Percentiles rank a stretch among this genome's conserved stretches.
Conservation (phyloP, 1,140 invertebrate species). For the Dinothrombium tinctorium region DNA sequence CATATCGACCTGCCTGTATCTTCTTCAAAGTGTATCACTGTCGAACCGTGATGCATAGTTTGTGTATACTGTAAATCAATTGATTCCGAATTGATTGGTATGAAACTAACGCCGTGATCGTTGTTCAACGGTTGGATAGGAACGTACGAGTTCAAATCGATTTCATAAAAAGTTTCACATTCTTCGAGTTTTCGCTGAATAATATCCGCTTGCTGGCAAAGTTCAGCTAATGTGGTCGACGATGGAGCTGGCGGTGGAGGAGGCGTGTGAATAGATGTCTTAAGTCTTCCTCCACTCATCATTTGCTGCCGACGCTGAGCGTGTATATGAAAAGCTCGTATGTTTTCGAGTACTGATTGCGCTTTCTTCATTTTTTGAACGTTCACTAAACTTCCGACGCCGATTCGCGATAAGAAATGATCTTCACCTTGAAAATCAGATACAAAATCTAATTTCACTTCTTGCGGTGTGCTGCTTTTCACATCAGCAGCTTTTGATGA, state of each 20-base stretch:
- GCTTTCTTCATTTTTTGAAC: slow-evolving; percentile 53
- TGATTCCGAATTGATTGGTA: slow-evolving; percentile 29
- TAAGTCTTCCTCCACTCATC: background rate
- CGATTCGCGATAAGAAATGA: slow-evolving; percentile 42
- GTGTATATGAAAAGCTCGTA: slow-evolving; percentile 34
- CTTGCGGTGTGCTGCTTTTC: background rate
- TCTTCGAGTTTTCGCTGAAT: slow-evolving; percentile 6
- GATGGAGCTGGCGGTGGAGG: background rate
- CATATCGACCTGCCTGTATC: slow-evolving; percentile 40
- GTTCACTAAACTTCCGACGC: slow-evolving; percentile 58
- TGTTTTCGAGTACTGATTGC: slow-evolving; percentile 45
- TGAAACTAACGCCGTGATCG: slow-evolving; percentile 64
- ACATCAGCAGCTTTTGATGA: background rate
- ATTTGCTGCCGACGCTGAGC: slow-evolving; percentile 14
- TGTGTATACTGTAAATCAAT: slow-evolving; percentile 20
- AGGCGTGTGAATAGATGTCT: background rate
- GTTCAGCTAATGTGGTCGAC: background rate
- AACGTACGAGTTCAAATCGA: slow-evolving; percentile 39
- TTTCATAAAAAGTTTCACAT: slow-evolving; percentile 18
- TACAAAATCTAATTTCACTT: slow-evolving; percentile 3
- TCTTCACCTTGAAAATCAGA: slow-evolving; percentile 9
- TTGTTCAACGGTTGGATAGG: slow-evolving; percentile 58
- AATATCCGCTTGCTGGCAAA: background rate
- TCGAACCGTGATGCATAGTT: slow-evolving; percentile 57
- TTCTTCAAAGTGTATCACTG: slow-evolving; percentile 55